Evolutionary conservation across 1,140 invertebrate genomes (phyloP).

Genomic region (Aphidius ervi): DNA sequence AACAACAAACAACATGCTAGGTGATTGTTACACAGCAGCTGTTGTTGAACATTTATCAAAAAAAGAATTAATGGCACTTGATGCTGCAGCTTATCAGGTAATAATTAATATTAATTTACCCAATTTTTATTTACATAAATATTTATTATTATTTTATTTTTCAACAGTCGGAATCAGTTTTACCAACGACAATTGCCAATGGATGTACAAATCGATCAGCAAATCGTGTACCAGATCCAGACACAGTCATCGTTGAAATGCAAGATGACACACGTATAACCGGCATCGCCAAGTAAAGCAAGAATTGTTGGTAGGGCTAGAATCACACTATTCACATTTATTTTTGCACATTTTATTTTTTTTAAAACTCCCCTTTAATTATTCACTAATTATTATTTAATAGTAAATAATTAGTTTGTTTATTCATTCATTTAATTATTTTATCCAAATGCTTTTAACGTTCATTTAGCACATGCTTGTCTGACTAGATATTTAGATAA

Average conservation of each 20-base stretch:
- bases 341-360: constrained; percentile 23
- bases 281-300: constrained; percentile 51
- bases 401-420: no score
- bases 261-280: constrained; percentile 49
- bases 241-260: constrained; percentile 51
- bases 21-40: constrained; percentile 82
- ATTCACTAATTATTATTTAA: no score
- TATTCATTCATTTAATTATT: no score
- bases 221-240: constrained; percentile 50
- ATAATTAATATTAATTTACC: not conserved
- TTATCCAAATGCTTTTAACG: no score
- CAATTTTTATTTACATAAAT: not conserved
- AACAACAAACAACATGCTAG: constrained; percentile 84
- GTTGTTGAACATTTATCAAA: constrained; percentile 80
- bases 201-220: constrained; percentile 52
- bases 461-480: no score
- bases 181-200: constrained; percentile 49
- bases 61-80: constrained; percentile 71
- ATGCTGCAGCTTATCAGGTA: constrained; percentile 61
- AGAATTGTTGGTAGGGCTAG: constrained; percentile 53
- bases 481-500: no score
- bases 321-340: constrained; percentile 42
- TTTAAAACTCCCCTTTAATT: no score
- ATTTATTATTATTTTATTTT: constrained; percentile 7
- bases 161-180: constrained; percentile 48